Evolutionary conservation across 2,888 invertebrate species (phyloP).

Genomic region (Thereva nobilitata): DNA sequence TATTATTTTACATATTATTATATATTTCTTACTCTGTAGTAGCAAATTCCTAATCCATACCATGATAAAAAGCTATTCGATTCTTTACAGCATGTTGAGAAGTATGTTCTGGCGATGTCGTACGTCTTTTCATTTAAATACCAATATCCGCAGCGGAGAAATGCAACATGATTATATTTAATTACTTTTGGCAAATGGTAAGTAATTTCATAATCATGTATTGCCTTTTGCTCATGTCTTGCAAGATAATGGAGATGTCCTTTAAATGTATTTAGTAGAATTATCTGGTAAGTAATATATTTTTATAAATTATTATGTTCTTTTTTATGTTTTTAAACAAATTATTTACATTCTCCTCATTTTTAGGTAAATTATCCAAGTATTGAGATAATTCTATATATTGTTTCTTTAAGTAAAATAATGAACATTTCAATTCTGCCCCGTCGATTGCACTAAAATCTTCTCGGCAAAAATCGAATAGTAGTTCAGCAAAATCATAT

Average conservation of each 20-base stretch:
- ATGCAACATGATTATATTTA: constrained; percentile 29
- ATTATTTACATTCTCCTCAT: too few species aligned
- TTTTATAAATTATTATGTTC: too few species aligned
- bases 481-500: constrained; percentile 32
- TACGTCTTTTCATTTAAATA: constrained; percentile 26
- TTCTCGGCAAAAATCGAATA: constrained; percentile 18
- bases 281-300: constrained; percentile 1
- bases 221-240: not conserved
- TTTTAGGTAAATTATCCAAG: not conserved
- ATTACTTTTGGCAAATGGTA: constrained; percentile 17
- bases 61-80: constrained; percentile 32
- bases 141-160: constrained; percentile 32
- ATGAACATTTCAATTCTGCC: not conserved
- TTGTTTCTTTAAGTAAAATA: not conserved
- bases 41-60: constrained; percentile 39
- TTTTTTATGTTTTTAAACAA: too few species aligned
- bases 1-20: too few species aligned
- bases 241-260: too few species aligned
- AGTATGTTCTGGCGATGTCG: constrained; percentile 32
- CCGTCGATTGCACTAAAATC: constrained; percentile 3
- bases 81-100: constrained; percentile 16
- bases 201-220: constrained; percentile 33
- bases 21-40: constrained; percentile 26
- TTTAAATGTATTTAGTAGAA: not conserved
- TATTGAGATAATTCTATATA: not conserved